phyloP scores from a whole-genome alignment of 1,140 invertebrate genomes.

The Drosophila oshimai region DNA sequence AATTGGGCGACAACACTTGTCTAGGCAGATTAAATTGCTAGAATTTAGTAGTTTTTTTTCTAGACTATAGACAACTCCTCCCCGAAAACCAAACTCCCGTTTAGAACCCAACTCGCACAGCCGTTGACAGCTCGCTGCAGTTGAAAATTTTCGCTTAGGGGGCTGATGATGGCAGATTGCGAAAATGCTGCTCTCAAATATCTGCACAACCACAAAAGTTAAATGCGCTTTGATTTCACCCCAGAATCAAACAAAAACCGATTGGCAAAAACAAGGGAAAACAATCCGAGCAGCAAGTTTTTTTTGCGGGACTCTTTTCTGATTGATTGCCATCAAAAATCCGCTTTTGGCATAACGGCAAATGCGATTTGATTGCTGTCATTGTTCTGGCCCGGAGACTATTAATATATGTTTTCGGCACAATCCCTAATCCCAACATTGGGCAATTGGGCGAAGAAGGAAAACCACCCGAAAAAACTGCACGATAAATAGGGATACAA shows the following conservation, averaged over 20 bases:
- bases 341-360: slow-evolving; percentile 72
- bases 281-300: slow-evolving; percentile 40
- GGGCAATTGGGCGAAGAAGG: slow-evolving; percentile 61
- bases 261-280: slow-evolving; percentile 35
- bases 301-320: slow-evolving; percentile 53
- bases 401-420: slow-evolving; percentile 78
- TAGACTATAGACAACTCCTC: neutral
- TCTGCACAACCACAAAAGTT: slow-evolving; percentile 67
- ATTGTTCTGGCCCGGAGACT: slow-evolving; percentile 40
- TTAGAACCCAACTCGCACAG: neutral
- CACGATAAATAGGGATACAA: slow-evolving; percentile 33
- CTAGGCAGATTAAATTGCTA: neutral
- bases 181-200: slow-evolving; percentile 18
- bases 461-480: slow-evolving; percentile 34
- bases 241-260: slow-evolving; percentile 26
- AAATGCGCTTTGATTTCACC: slow-evolving; percentile 77
- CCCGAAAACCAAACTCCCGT: neutral
- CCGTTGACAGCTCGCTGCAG: slow-evolving; percentile 26
- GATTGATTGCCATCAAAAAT: slow-evolving; percentile 77
- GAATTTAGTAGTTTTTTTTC: too few relatives aligned
- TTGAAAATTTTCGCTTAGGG: slow-evolving; percentile 28
- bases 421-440: slow-evolving; percentile 58
- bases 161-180: slow-evolving; percentile 18
- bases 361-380: slow-evolving; percentile 76
- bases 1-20: neutral